A percentile compares a stretch with the other conserved stretches of the same genome.
These are phyloP conservation scores for Zaprionus ornatus DNA, from an alignment of 1,140 invertebrate genomes.

Conservation along the genomic window DNA sequence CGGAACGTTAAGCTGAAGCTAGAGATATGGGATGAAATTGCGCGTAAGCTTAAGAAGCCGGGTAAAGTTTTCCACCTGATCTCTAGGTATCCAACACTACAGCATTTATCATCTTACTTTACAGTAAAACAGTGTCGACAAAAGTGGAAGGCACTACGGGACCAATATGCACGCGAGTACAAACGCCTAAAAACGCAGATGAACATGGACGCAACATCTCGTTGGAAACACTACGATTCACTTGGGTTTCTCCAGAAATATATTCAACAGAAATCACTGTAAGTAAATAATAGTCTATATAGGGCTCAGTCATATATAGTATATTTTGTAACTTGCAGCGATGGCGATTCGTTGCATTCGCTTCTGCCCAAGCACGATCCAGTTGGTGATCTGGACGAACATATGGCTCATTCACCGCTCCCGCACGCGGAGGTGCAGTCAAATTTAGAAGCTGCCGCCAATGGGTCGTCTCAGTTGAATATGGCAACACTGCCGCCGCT, in stretches of 20 bases:
- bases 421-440: slow-evolving; percentile 42
- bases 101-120: background rate
- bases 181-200: slow-evolving; percentile 70
- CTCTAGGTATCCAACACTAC: background rate
- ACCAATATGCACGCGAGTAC: slow-evolving; percentile 81
- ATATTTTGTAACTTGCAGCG: slow-evolving; percentile 39
- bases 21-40: slow-evolving; percentile 79
- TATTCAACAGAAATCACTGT: slow-evolving; percentile 77
- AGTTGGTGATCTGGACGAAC: slow-evolving; percentile 61
- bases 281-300: slow-evolving; percentile 16
- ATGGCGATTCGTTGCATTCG: slow-evolving; percentile 55
- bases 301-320: background rate
- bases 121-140: slow-evolving; percentile 75
- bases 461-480: slow-evolving; percentile 50
- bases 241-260: slow-evolving; percentile 74
- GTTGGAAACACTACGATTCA: slow-evolving; percentile 82
- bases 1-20: slow-evolving; percentile 76
- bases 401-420: slow-evolving; percentile 56
- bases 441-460: slow-evolving; percentile 49
- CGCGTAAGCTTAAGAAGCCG: slow-evolving; percentile 74
- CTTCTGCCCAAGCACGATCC: slow-evolving; percentile 64
- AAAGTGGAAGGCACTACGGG: slow-evolving; percentile 80
- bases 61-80: slow-evolving; percentile 36
- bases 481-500: slow-evolving; percentile 60
- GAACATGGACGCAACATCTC: slow-evolving; percentile 62